phyloP scores from a whole-genome alignment of 1,140 invertebrate species.

The Babylonia areolata region DNA sequence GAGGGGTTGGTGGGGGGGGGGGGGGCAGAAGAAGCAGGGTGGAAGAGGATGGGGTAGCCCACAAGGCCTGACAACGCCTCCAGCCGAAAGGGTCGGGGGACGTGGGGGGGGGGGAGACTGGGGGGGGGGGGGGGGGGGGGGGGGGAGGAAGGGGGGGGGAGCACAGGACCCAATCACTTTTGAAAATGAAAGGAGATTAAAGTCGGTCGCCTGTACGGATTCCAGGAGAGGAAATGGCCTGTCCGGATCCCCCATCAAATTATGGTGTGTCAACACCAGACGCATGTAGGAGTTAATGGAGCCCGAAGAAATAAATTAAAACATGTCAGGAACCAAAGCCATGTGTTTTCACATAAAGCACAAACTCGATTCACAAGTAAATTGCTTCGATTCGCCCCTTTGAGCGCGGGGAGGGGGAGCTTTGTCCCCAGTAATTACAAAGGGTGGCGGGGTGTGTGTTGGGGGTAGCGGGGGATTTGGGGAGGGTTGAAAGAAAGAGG shows the following conservation, averaged over 20 bases:
- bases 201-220: slow-evolving; percentile 44
- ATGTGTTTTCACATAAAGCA: slow-evolving; percentile 57
- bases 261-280: slow-evolving; percentile 49
- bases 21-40: not conserved
- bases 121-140: not conserved
- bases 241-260: slow-evolving; percentile 44
- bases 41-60: not conserved
- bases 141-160: not conserved
- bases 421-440: slow-evolving; percentile 49
- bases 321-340: slow-evolving; percentile 52
- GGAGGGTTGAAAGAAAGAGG: not conserved
- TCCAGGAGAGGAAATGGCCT: slow-evolving; percentile 36
- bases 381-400: slow-evolving; percentile 50
- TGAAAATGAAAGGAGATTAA: slow-evolving; percentile 54
- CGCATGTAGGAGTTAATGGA: slow-evolving; percentile 49
- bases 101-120: not conserved
- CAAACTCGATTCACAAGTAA: slow-evolving; percentile 55
- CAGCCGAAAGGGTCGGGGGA: slow-evolving; percentile 3
- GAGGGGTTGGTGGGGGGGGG: not conserved
- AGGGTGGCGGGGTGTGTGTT: slow-evolving; percentile 6
- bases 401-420: slow-evolving; percentile 33
- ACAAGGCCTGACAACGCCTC: not conserved
- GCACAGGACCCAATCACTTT: slow-evolving; percentile 43
- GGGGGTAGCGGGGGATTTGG: not conserved
- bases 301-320: slow-evolving; percentile 55